Base-by-base conservation (phyloP, 2,888 invertebrate genomes). In the Eupithecia subumbrata region DNA sequence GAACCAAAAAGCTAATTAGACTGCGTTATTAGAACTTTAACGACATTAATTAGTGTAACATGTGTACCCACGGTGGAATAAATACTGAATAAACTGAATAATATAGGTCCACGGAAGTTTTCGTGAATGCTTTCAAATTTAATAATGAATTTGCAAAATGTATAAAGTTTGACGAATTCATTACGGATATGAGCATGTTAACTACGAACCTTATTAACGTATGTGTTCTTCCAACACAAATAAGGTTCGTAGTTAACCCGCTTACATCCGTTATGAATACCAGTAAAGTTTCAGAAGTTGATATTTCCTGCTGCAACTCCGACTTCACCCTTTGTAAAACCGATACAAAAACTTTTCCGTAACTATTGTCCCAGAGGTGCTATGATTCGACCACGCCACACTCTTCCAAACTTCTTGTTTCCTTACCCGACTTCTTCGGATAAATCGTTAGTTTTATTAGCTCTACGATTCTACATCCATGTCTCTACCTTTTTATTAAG, bases 331-430 rank as follows among this genome's bases (percentile, higher is more conserved):
- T 64, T 64, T 71, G 43, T 40, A 63, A 40, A 64, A 64, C 40
- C 60, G 83, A 87, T 84, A 85, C 86, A 82, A 86, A 60, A 91
- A 92, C 84, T 89, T 88, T 81, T 80, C 78, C 78, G 83, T 83
- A 91, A 89, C 89, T 88, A 84, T 79, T 75, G 81, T 88, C 92
- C 89, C 90, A 76, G 78, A 90, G 86, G 93, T 84, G 88, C 89
- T 84, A 92, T 92, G 88, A 90, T 90, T 90, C 89, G 92, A 90
- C 92, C 92, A 88, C 90, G 89, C 92, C 92, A 88, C 90, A 87
- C 89, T 89, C 88, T 86, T 84, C 85, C 86, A 85, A 91, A 90
- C 87, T 91, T 89, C 84, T 68, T 72, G 81, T 82, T 87, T 88
- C 88, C 89, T 89, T 85, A 84, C 86, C 83, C 84, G 84, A 83